phyloP scores from a whole-genome alignment of 1,140 invertebrate species.

The Metopolophium dirhodum region DNA sequence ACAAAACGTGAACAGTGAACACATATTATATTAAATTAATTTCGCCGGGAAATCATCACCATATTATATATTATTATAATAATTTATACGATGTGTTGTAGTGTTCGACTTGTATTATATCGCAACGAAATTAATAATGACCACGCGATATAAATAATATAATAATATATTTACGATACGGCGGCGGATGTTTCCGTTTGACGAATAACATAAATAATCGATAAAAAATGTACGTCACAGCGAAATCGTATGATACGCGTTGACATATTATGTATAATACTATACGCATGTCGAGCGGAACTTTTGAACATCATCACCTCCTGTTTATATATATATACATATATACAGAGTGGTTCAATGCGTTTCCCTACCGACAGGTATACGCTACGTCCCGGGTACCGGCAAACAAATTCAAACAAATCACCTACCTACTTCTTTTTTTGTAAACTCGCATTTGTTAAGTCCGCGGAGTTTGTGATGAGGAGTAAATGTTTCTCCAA shows the following conservation, averaged over 20 bases:
- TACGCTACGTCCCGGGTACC: too few relatives aligned
- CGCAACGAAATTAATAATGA: not conserved
- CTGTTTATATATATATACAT: too few relatives aligned
- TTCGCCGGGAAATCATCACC: not conserved
- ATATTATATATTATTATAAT: not conserved
- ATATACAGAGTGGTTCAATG: not conserved
- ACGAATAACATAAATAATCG: not conserved
- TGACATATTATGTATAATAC: not conserved
- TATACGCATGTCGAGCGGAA: not conserved
- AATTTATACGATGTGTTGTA: not conserved
- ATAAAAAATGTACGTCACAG: not conserved
- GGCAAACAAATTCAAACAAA: too few relatives aligned
- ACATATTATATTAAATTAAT: not conserved
- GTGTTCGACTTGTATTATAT: not conserved
- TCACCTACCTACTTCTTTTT: too few relatives aligned
- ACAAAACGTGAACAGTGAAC: not conserved
- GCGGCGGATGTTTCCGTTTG: not conserved
- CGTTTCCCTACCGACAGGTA: too few relatives aligned
- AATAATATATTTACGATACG: not conserved
- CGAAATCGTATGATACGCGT: not conserved
- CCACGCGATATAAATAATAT: constrained; percentile 18
- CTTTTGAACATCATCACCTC: not conserved
- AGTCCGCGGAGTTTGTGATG: too few relatives aligned
- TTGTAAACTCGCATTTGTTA: too few relatives aligned
- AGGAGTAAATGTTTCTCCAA: too few relatives aligned